Evolutionary conservation across 2,888 invertebrate genomes (phyloP).

Genomic region (Iselma pallidipennis): DNA sequence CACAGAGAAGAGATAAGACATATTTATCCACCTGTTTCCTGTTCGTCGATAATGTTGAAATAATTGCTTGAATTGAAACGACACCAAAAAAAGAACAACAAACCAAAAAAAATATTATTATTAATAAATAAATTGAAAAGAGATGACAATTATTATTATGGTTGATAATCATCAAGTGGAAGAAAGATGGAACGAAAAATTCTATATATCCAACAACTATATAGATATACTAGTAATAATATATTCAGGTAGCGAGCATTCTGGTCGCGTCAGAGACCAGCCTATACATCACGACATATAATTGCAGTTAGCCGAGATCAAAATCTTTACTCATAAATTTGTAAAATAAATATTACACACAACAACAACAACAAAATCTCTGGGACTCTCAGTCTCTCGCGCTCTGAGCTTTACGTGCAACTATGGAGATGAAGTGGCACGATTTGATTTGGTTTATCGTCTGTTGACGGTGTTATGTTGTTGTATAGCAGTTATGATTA

Average conservation of each 20-base stretch:
- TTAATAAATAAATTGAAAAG: neutral
- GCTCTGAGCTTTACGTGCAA: conserved; percentile 37
- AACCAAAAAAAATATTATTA: neutral
- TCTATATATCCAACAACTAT: neutral
- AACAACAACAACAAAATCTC: conserved; percentile 17
- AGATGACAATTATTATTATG: neutral
- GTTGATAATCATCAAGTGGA: neutral
- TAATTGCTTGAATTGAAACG: conserved; percentile 18
- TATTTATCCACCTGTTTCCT: conserved; percentile 34
- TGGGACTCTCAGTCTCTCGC: conserved; percentile 19
- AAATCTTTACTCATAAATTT: conserved; percentile 56
- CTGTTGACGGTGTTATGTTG: conserved; percentile 49
- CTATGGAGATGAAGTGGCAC: conserved; percentile 48
- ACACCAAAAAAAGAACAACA: neutral
- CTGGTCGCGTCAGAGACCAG: conserved; percentile 45
- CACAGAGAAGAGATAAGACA: conserved; percentile 15
- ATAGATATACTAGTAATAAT: conserved; percentile 36
- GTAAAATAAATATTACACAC: conserved; percentile 55
- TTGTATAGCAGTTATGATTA: neutral
- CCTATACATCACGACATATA: conserved; percentile 54
- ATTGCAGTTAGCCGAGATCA: conserved; percentile 54
- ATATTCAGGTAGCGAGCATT: conserved; percentile 53
- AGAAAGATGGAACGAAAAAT: too few relatives aligned
- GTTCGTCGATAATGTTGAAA: conserved; percentile 32
- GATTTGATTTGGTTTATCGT: conserved; percentile 54